Conservation (phyloP, 2,797 vertebrate genomes). For the Coreius guichenoti region DNA sequence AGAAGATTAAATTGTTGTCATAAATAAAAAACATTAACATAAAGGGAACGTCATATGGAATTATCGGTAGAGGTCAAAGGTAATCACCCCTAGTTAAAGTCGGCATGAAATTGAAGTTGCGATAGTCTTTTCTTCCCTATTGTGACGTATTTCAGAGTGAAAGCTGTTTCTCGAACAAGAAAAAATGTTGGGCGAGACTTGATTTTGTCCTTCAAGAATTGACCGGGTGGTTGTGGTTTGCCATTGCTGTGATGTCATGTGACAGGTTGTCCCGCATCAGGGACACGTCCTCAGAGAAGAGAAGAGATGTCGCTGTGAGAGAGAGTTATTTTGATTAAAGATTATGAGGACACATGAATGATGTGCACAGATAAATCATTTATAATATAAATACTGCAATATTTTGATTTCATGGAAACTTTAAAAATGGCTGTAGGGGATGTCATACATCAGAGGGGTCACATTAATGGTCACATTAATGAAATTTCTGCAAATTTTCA, state of each 20-base stretch:
- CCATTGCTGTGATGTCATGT: neutral
- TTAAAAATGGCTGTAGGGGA: neutral
- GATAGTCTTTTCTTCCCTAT: neutral
- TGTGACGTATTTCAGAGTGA: neutral
- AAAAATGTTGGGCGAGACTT: neutral
- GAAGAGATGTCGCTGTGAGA: neutral
- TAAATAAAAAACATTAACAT: neutral
- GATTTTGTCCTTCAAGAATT: neutral
- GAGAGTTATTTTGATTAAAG: neutral
- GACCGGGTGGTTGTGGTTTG: neutral
- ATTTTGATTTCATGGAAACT: neutral
- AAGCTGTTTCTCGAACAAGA: neutral
- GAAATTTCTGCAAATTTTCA: neutral
- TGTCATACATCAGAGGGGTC: neutral
- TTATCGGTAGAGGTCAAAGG: neutral
- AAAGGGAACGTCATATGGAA: neutral
- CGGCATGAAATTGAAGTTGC: neutral
- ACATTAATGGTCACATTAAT: neutral
- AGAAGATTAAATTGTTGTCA: neutral
- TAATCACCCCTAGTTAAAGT: neutral
- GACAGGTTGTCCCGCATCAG: too few species aligned
- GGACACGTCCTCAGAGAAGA: neutral
- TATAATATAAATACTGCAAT: neutral
- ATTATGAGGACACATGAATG: neutral
- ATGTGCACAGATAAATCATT: neutral